These are phyloP conservation scores for Crematogaster levior DNA, from an alignment of 2,888 invertebrate genomes.

Conservation along the genomic window DNA sequence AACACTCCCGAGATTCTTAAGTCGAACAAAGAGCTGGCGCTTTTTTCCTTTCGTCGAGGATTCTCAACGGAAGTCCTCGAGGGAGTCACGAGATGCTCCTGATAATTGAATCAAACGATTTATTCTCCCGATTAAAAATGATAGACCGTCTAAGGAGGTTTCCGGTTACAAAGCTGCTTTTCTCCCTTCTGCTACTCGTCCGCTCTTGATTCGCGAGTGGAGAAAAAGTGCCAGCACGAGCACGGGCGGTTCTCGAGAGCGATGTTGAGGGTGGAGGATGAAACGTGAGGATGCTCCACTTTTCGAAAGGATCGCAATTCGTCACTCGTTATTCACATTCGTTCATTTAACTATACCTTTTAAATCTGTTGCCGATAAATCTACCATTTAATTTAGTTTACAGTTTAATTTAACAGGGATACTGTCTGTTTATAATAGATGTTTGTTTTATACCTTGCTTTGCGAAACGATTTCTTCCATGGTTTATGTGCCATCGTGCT, in stretches of 20 bases:
- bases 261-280: constrained; percentile 69
- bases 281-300: constrained; percentile 61
- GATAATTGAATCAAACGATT: constrained; percentile 85
- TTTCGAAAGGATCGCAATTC: constrained; percentile 6
- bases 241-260: constrained; percentile 72
- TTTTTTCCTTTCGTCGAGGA: constrained; percentile 69
- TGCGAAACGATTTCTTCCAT: not conserved
- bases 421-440: not conserved
- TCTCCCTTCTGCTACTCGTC: constrained; percentile 65
- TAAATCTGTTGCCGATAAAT: not conserved
- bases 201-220: constrained; percentile 59
- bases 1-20: constrained; percentile 83
- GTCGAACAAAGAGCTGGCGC: constrained; percentile 82
- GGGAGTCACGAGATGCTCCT: constrained; percentile 73
- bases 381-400: not conserved
- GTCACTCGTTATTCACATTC: constrained; percentile 4
- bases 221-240: constrained; percentile 72
- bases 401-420: not conserved
- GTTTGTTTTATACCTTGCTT: too few species aligned
- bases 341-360: not conserved
- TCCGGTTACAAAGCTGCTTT: constrained; percentile 84
- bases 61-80: constrained; percentile 68
- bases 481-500: not conserved
- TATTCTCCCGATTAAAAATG: constrained; percentile 85
- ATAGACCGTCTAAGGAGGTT: constrained; percentile 79